Evolutionary conservation across 92 coral and sea anemone species (phyloP).

Genomic region (Epizoanthus rinbou): DNA sequence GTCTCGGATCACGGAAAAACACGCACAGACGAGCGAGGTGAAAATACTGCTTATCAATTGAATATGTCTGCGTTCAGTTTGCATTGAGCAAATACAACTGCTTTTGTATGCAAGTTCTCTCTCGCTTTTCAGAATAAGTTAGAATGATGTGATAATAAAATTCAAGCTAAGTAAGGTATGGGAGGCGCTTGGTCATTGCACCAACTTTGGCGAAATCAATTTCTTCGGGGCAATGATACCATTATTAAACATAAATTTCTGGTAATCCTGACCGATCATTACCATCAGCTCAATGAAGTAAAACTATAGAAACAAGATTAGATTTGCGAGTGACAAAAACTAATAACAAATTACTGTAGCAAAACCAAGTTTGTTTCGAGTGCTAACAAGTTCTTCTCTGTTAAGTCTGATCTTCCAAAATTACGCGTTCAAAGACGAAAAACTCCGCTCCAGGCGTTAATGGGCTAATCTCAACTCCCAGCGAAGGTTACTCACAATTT

Average conservation of each 20-base stretch:
- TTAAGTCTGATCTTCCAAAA: not conserved
- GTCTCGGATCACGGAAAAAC: not conserved
- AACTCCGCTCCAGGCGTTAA: not conserved
- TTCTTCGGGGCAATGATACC: no score
- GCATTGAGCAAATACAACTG: constrained; percentile 8
- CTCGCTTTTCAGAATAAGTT: constrained; percentile 19
- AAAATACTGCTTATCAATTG: constrained; percentile 20
- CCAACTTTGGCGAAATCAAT: not conserved
- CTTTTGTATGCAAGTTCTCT: not conserved
- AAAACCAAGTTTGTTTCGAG: constrained; percentile 33
- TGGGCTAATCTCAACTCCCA: not conserved
- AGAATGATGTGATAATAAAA: constrained; percentile 23
- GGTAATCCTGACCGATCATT: not conserved
- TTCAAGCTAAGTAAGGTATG: not conserved
- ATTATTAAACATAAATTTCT: no score
- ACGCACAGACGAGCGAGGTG: not conserved
- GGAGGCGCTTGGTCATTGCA: not conserved
- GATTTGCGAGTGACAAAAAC: constrained; percentile 25
- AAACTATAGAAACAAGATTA: constrained; percentile 13
- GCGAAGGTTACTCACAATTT: not conserved
- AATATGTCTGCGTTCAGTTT: constrained; percentile 32
- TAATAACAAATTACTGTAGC: constrained; percentile 29
- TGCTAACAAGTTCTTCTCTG: constrained; percentile 3
- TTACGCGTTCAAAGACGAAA: not conserved
- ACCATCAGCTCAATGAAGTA: no score